A percentile compares a stretch with the other conserved stretches of the same genome.
phyloP scores from a whole-genome alignment of 2,113 vertebrate species.

The Ariopsis seemanni region DNA sequence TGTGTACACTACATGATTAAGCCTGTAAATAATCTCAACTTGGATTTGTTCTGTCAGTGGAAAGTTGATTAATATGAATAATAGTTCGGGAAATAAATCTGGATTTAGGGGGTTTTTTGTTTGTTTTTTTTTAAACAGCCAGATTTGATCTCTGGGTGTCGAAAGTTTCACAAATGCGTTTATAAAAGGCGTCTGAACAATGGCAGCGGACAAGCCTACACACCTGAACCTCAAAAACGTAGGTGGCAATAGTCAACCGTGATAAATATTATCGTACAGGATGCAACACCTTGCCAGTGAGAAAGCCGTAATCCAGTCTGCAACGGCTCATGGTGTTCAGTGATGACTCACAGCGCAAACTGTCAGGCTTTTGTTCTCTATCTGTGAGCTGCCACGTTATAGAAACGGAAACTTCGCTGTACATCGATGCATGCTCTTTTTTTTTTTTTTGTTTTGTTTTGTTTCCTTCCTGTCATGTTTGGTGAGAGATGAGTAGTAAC shows the following conservation, averaged over 20 bases:
- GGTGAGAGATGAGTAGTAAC: background rate
- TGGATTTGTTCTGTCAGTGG: background rate
- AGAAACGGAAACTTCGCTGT: conserved; percentile 29
- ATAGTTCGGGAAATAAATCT: background rate
- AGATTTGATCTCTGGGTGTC: background rate
- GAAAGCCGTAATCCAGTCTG: background rate
- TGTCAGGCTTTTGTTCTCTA: background rate
- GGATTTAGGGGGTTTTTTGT: background rate
- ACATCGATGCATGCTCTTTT: no score
- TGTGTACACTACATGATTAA: background rate
- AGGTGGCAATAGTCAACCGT: background rate
- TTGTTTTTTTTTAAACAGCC: background rate
- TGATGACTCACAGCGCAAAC: background rate
- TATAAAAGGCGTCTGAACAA: background rate
- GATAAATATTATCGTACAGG: background rate
- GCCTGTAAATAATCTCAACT: background rate
- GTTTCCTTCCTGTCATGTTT: conserved; percentile 4
- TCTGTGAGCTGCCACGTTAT: background rate
- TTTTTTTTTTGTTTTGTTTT: no score
- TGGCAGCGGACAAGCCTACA: background rate
- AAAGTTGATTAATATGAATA: background rate
- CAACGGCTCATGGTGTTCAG: background rate
- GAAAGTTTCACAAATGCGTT: no score
- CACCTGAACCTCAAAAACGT: background rate
- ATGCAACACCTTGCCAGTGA: background rate